Conservation (phyloP, 2,888 invertebrate species). For the Brenthis hecate region DNA sequence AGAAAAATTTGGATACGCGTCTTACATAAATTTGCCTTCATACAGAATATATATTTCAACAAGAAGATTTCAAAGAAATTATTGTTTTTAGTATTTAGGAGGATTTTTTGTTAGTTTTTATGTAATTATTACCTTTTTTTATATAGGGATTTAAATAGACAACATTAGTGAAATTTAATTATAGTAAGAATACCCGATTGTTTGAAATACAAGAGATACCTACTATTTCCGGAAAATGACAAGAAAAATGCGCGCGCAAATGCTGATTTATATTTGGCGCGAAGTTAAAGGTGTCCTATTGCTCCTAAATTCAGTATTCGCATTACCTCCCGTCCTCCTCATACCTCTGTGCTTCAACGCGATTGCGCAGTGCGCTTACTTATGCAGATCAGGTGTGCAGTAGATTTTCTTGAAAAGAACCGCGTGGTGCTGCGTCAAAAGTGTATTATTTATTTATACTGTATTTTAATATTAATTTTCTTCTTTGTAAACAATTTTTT, state of each 20-base stretch:
- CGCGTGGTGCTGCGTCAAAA: slow-evolving; percentile 29
- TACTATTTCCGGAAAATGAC: slow-evolving; percentile 37
- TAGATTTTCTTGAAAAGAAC: slow-evolving; percentile 31
- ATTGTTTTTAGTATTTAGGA: not conserved
- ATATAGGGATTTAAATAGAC: no score
- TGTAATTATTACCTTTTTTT: no score
- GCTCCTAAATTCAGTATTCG: slow-evolving; percentile 31
- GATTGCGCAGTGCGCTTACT: slow-evolving; percentile 45
- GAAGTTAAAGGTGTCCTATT: slow-evolving; percentile 32
- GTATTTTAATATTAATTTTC: not conserved
- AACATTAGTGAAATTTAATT: not conserved
- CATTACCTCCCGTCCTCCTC: slow-evolving; percentile 31
- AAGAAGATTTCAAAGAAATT: not conserved
- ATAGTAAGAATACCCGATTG: slow-evolving; percentile 6
- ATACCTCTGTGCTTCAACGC: slow-evolving; percentile 30
- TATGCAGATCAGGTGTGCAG: slow-evolving; percentile 42
- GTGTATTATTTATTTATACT: slow-evolving; percentile 20
- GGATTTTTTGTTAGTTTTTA: not conserved
- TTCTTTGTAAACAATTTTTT: not conserved
- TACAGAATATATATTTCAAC: not conserved
- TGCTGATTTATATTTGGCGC: slow-evolving; percentile 38
- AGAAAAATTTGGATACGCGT: slow-evolving; percentile 32
- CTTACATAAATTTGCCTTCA: not conserved
- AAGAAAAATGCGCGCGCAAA: slow-evolving; percentile 35
- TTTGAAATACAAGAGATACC: not conserved